phyloP scores from a whole-genome alignment of 2,113 vertebrate genomes.

The Cochlearius cochlearius region DNA sequence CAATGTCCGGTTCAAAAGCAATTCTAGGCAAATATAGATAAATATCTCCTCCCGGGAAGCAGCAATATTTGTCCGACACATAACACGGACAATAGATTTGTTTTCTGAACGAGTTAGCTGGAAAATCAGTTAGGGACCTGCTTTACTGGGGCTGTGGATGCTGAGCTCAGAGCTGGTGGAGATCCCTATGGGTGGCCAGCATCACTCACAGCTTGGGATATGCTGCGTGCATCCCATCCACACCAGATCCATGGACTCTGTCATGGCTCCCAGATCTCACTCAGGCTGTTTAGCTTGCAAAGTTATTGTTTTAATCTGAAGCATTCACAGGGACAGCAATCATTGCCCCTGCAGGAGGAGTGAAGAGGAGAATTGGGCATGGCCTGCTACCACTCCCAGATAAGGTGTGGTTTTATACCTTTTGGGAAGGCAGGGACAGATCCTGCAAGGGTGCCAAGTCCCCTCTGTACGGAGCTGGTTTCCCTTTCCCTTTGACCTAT shows the following conservation, averaged over 20 bases:
- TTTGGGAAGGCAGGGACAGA: neutral
- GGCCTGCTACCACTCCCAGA: neutral
- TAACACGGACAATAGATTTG: neutral
- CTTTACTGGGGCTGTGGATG: neutral
- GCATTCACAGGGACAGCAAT: neutral
- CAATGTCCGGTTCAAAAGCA: constrained; percentile 33
- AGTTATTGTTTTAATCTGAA: neutral
- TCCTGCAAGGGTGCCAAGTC: neutral
- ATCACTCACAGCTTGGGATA: accelerated
- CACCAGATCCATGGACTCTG: neutral
- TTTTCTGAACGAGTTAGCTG: neutral
- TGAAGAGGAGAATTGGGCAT: neutral
- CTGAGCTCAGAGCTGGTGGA: accelerated
- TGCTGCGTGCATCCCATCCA: accelerated
- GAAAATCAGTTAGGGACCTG: neutral
- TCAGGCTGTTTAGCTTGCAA: neutral
- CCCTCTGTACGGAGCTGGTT: neutral
- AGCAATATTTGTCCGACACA: neutral
- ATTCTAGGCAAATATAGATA: constrained; percentile 15
- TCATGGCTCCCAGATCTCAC: neutral
- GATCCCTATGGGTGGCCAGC: accelerated
- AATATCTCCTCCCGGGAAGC: neutral
- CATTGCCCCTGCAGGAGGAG: neutral
- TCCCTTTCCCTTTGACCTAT: neutral
- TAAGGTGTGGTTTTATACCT: neutral